Conservation (phyloP, 1,140 invertebrate species). For the Helicoverpa zea region DNA sequence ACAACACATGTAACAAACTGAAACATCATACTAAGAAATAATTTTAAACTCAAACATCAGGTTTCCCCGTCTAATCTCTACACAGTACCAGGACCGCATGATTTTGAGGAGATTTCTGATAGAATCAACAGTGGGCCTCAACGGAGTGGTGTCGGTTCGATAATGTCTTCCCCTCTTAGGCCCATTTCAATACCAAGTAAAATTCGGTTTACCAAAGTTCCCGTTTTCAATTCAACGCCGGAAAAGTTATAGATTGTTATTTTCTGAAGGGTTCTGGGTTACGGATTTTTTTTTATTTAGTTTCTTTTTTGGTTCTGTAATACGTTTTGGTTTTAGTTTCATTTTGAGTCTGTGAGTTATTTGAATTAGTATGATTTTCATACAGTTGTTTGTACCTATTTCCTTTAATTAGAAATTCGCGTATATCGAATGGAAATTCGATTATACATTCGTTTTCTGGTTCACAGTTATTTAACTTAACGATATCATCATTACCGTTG, state of each 20-base stretch:
- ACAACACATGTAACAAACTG: neutral
- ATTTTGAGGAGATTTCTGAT: constrained; percentile 82
- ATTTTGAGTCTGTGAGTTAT: neutral
- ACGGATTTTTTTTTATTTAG: constrained; percentile 41
- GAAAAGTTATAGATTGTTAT: constrained; percentile 84
- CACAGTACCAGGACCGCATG: constrained; percentile 57
- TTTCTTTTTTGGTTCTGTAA: constrained; percentile 22
- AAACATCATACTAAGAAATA: too few relatives aligned
- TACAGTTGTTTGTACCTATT: neutral
- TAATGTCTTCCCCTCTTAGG: constrained; percentile 81
- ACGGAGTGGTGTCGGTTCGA: constrained; percentile 78
- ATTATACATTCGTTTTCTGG: too few relatives aligned
- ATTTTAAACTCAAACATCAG: neutral
- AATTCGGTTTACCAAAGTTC: constrained; percentile 82
- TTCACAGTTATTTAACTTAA: too few relatives aligned
- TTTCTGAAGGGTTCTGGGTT: constrained; percentile 53
- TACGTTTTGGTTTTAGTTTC: constrained; percentile 1
- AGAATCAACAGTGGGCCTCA: constrained; percentile 80
- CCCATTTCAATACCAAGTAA: constrained; percentile 79
- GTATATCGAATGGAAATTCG: too few relatives aligned
- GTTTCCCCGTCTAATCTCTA: constrained; percentile 33
- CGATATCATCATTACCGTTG: neutral
- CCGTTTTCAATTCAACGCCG: constrained; percentile 65
- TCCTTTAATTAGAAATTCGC: too few relatives aligned
- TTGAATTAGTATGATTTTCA: neutral